Conservation (phyloP, 2,113 vertebrate genomes). For the Dromaius novaehollandiae region DNA sequence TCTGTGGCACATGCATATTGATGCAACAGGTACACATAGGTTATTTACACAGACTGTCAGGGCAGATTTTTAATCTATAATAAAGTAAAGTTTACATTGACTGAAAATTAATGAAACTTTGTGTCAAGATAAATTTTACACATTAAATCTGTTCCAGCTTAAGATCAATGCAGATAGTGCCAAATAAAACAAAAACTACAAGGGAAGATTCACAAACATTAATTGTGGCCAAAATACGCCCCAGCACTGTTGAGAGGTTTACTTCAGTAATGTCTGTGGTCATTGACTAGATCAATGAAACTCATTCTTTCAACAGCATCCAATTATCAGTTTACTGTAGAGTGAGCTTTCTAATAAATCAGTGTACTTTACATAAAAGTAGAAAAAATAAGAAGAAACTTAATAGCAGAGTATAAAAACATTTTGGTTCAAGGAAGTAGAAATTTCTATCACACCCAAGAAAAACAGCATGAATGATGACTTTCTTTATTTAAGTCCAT, state of each 20-base stretch:
- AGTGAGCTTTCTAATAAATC: conserved; percentile 91
- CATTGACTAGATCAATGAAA: conserved; percentile 96
- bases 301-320: conserved; percentile 98
- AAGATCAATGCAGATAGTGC: conserved; percentile 86
- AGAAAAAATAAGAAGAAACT: conserved; percentile 82
- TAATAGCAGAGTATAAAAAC: conserved; percentile 76
- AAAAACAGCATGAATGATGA: conserved; percentile 51
- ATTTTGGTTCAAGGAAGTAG: conserved; percentile 34
- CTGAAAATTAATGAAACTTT: conserved; percentile 83
- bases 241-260: conserved; percentile 88
- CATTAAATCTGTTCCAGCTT: conserved; percentile 80
- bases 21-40: conserved; percentile 41
- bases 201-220: conserved; percentile 88
- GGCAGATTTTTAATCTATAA: conserved; percentile 69
- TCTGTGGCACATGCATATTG: background rate
- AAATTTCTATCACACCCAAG: conserved; percentile 13
- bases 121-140: conserved; percentile 85
- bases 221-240: conserved; percentile 89
- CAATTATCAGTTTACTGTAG: conserved; percentile 96
- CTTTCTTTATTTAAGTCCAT: conserved; percentile 56
- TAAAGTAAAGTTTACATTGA: conserved; percentile 64
- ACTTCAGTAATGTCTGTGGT: conserved; percentile 90
- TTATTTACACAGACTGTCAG: conserved; percentile 54
- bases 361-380: conserved; percentile 88
- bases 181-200: conserved; percentile 84